phyloP scores from a whole-genome alignment of 1,140 invertebrate genomes.

The Agrypnia vestita region DNA sequence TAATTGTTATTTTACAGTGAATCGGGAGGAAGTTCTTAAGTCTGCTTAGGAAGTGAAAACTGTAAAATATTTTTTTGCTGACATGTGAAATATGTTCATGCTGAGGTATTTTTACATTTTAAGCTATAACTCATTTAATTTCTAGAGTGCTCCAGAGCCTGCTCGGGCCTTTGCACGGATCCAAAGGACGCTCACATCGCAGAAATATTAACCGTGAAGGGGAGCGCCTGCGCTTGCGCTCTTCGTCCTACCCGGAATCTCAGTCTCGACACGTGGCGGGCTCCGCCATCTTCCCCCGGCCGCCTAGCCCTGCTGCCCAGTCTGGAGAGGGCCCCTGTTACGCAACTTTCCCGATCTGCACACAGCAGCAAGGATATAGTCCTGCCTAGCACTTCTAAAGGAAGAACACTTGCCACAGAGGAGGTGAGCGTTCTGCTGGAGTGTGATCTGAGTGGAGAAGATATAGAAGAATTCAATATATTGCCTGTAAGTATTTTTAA shows the following conservation, averaged over 20 bases:
- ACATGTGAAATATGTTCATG: too few species aligned
- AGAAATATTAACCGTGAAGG: constrained; percentile 51
- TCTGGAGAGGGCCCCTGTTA: constrained; percentile 33
- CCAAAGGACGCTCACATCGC: constrained; percentile 56
- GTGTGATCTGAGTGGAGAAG: constrained; percentile 53
- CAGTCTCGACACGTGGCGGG: constrained; percentile 49
- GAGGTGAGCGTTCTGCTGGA: constrained; percentile 54
- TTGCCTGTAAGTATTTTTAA: constrained; percentile 49
- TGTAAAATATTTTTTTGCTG: too few species aligned
- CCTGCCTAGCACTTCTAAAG: constrained; percentile 43
- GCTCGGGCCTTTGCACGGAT: constrained; percentile 52
- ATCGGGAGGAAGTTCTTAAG: too few species aligned
- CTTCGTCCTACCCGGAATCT: constrained; percentile 51
- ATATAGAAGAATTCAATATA: constrained; percentile 54
- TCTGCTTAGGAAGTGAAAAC: too few species aligned
- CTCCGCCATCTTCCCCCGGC: constrained; percentile 54
- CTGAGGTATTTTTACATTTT: too few species aligned
- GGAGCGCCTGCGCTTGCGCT: constrained; percentile 49
- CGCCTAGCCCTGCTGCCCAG: constrained; percentile 51
- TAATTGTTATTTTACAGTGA: too few species aligned
- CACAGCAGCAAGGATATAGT: background rate
- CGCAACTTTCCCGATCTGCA: background rate
- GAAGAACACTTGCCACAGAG: background rate
- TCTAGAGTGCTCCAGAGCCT: constrained; percentile 55
- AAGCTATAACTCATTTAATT: background rate